Base-by-base conservation (phyloP, 2,888 invertebrate genomes). In the Metallyticus violacea region DNA sequence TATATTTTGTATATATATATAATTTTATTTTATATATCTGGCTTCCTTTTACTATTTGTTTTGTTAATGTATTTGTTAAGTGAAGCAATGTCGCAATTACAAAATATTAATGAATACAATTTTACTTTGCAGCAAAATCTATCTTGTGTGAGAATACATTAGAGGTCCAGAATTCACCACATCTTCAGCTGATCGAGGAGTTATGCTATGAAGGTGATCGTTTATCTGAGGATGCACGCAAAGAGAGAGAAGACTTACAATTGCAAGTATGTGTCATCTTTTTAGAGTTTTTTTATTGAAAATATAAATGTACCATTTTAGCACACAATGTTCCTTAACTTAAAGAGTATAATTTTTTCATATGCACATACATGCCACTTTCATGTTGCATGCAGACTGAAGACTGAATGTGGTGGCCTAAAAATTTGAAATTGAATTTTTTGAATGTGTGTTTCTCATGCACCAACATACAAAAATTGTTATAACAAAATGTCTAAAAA, bases 171-270 rank as follows among this genome's bases (percentile, higher is more conserved):
- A 92, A 93, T 88, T 91, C 92, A 25, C 90, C 92, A 7, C 90
- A 92, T 40, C 88, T 94, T 79, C 93, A 94, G 89, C 90, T 95
- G 87, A 93, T 95, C 85, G 95, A 95, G 89, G 94, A 95, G 89
- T 91, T 95, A 78, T 94, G 93, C 88, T 91, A 93, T 85, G 93
- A 94, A 90, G 93, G 93, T 89, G 93, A 94, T 89, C 93, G 93
- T 88, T 93, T 96, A 87, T 91, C 95, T 15, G 96, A 96, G 86
- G 93, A 93, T 40, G 93, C 95, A 77, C 94, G 93, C 89, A 93
- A 92, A 84, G 96, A 96, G 89, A 93, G 94, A 28, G 95, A 95
- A 88, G 97, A 97, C 90, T 91, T 97, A 88, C 94, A 94, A 81
- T 94, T 95, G 87, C 97, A 97, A 95, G 97, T 97, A 90, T 92